A percentile compares a stretch with the other conserved stretches of the same genome.
These are phyloP conservation scores for Ypsolopha scabrella DNA, from an alignment of 2,888 invertebrate genomes.

Conservation along the genomic window DNA sequence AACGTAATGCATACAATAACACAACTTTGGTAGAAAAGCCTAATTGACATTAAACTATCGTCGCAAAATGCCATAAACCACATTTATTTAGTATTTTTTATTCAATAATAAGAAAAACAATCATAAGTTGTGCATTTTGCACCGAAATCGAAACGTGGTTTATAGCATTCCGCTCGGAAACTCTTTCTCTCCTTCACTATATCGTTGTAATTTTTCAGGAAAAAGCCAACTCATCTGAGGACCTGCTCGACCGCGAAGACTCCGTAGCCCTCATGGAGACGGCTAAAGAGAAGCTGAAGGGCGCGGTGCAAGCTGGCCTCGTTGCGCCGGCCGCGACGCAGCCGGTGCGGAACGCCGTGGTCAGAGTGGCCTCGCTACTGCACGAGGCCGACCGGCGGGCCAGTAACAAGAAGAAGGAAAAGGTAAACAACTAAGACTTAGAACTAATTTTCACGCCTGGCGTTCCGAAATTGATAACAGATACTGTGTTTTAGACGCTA, in stretches of 20 bases:
- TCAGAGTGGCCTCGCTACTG: constrained; percentile 80
- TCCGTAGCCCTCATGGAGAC: constrained; percentile 85
- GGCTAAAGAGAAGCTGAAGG: constrained; percentile 87
- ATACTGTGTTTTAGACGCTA: no score
- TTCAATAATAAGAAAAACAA: no score
- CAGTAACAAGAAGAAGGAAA: constrained; percentile 11
- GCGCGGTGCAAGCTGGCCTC: constrained; percentile 79
- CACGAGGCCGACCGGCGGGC: constrained; percentile 70
- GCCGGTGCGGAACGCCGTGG: constrained; percentile 80
- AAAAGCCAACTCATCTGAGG: constrained; percentile 80
- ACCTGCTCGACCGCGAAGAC: constrained; percentile 77
- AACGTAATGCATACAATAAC: no score
- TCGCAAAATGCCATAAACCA: no score
- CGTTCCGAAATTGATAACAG: no score
- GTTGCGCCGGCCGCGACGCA: constrained; percentile 71
- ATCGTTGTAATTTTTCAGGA: constrained; percentile 21
- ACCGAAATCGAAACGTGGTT: background rate
- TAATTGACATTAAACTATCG: no score
- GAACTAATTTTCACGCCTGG: no score
- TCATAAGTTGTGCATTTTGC: no score
- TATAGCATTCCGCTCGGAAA: background rate
- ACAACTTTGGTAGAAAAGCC: no score
- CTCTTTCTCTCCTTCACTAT: background rate
- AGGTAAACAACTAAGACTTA: no score
- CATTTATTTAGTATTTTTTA: no score